Evolutionary conservation across 2,888 invertebrate genomes (phyloP).

Genomic region (Podabrus alpinus): DNA sequence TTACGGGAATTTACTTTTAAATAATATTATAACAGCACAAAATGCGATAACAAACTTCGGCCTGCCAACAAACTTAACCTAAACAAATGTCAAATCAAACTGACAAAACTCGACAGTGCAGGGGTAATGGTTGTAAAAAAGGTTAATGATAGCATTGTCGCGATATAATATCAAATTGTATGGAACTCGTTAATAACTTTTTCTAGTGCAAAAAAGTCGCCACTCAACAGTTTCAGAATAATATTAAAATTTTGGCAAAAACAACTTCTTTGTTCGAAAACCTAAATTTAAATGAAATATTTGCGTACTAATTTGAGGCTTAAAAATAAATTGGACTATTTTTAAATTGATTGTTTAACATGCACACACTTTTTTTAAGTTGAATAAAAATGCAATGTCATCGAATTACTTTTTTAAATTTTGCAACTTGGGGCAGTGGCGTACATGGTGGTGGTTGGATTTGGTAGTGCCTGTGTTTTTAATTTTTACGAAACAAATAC

Average conservation of each 20-base stretch:
- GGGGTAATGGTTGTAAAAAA: background rate
- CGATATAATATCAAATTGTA: background rate
- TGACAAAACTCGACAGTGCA: slow-evolving; percentile 18
- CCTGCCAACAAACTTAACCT: slow-evolving; percentile 14
- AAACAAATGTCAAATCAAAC: slow-evolving; percentile 16
- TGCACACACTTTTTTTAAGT: background rate
- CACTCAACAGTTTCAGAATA: background rate
- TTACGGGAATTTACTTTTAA: slow-evolving; percentile 4
- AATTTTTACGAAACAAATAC: no score
- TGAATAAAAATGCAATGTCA: background rate
- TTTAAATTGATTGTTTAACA: background rate
- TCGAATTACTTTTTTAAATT: background rate
- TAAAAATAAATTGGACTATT: background rate
- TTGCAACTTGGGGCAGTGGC: background rate
- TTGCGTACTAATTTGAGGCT: background rate
- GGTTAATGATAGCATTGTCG: background rate
- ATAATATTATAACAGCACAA: background rate
- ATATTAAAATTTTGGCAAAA: slow-evolving; percentile 18
- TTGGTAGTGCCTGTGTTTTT: no score
- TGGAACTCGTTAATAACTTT: background rate
- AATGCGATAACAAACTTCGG: background rate
- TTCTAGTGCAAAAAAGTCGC: background rate
- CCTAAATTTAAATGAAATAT: background rate
- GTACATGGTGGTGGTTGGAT: background rate
- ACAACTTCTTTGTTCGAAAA: slow-evolving; percentile 14